Conservation (phyloP, 2,797 vertebrate species). For the Eospalax fontanierii region DNA sequence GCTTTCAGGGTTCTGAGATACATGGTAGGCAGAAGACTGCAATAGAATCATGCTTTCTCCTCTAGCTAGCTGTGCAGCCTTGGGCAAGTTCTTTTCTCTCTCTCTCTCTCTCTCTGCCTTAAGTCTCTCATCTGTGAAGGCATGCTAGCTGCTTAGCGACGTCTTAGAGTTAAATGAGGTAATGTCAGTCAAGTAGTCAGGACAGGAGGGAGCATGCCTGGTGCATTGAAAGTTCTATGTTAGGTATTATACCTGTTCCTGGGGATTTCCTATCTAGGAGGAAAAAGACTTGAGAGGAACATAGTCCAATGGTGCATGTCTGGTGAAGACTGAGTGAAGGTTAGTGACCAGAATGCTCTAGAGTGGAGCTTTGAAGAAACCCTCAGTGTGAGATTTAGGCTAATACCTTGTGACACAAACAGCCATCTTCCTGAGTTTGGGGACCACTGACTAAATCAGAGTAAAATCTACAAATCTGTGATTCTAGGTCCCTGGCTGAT, state of each 20-base stretch:
- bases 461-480: background rate
- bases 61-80: background rate
- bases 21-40: fast-evolving
- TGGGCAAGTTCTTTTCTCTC: no score
- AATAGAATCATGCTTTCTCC: background rate
- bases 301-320: background rate
- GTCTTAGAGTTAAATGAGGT: background rate
- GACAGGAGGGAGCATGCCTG: background rate
- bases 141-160: background rate
- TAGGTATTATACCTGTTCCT: no score
- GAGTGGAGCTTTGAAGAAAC: background rate
- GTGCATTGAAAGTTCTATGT: fast-evolving
- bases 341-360: background rate
- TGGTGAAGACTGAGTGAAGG: background rate
- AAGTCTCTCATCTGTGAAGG: background rate
- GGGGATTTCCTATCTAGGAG: background rate
- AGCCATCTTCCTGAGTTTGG: background rate
- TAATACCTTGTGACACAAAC: background rate
- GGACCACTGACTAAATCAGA: background rate
- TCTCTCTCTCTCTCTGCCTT: background rate
- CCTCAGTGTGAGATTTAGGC: background rate
- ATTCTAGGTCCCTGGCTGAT: background rate
- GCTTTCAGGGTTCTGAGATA: background rate
- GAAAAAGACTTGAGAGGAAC: background rate
- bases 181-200: background rate